A percentile compares a stretch with the other conserved stretches of the same genome.
phyloP scores from a whole-genome alignment of 2,113 vertebrate species.

The Excalfactoria chinensis region DNA sequence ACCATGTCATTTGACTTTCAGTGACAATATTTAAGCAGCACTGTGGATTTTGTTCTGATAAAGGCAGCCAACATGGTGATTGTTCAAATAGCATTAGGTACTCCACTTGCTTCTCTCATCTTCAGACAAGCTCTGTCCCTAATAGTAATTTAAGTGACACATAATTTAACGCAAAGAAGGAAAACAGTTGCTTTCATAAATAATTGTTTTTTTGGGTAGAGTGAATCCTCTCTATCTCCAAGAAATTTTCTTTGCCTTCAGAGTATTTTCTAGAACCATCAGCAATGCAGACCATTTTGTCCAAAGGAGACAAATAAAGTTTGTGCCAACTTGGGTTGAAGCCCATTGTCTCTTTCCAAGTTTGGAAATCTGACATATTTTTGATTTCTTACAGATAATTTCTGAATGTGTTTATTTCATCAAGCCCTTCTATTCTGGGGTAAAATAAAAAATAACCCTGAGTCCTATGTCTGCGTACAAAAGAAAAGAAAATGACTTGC shows the following conservation, averaged over 20 bases:
- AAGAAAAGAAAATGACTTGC: neutral
- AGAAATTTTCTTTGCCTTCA: conserved; percentile 28
- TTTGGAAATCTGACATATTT: conserved; percentile 53
- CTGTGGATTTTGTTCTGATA: neutral
- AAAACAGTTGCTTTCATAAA: neutral
- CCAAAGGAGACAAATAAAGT: conserved; percentile 54
- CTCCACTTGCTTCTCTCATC: neutral
- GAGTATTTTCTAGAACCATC: conserved; percentile 33
- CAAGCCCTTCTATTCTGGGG: neutral
- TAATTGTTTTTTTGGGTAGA: neutral
- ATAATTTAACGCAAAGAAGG: neutral
- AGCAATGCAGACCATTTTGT: neutral
- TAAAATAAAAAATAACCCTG: neutral
- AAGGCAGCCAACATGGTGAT: neutral
- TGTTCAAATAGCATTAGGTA: neutral
- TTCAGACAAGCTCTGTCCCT: neutral
- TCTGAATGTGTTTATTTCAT: conserved; percentile 53
- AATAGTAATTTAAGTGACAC: neutral
- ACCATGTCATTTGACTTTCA: neutral
- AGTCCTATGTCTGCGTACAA: neutral
- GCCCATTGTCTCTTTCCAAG: conserved; percentile 49
- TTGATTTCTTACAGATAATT: conserved; percentile 58
- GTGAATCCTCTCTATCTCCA: neutral
- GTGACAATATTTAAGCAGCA: neutral
- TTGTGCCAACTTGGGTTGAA: conserved; percentile 66